Conservation (phyloP, 2,888 invertebrate species). For the Alitta virens region DNA sequence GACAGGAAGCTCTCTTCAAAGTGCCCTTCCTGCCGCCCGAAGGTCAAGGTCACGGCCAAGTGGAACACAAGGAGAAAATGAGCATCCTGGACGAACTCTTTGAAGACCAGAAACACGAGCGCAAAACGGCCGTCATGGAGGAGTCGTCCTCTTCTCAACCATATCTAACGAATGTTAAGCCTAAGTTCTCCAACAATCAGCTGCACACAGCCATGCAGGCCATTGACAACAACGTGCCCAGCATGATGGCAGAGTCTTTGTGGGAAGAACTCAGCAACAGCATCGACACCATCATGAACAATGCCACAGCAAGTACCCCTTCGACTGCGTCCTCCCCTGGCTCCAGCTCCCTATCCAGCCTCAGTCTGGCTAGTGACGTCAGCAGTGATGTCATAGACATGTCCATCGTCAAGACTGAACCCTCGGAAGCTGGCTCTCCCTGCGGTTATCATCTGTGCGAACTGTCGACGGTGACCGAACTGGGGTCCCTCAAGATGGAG, state of each 20-base stretch:
- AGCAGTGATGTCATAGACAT: neutral
- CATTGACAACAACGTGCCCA: neutral
- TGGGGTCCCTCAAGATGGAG: no score
- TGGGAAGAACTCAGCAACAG: constrained; percentile 1
- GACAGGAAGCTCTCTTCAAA: neutral
- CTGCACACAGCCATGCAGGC: neutral
- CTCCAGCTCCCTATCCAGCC: neutral
- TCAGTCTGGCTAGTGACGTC: neutral
- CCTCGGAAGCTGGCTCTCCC: neutral
- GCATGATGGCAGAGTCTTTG: neutral
- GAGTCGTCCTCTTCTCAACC: no score
- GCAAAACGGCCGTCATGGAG: neutral
- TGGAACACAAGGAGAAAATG: no score
- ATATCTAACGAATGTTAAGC: neutral
- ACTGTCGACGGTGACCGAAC: no score
- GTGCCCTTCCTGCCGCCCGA: neutral
- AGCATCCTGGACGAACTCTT: neutral
- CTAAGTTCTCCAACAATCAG: constrained; percentile 1
- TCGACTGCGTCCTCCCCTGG: neutral
- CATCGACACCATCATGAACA: no score
- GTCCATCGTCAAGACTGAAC: neutral
- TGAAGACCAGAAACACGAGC: neutral
- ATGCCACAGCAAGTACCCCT: no score
- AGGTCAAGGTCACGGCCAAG: neutral
- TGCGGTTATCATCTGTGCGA: no score